Conservation (phyloP, 2,113 vertebrate genomes). For the Pseudolaguvia tuberculata region DNA sequence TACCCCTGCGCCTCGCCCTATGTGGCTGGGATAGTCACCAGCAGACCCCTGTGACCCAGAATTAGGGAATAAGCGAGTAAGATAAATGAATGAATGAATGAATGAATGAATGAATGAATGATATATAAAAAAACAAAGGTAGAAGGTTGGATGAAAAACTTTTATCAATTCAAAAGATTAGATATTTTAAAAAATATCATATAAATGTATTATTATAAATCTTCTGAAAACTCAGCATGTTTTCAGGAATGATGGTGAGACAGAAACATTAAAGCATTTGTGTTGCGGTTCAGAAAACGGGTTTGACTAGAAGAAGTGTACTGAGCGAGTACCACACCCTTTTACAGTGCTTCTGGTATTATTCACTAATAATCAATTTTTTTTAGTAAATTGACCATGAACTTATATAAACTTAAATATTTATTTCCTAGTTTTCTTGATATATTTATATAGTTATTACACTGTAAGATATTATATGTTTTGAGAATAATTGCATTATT, state of each 20-base stretch:
- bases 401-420: neutral
- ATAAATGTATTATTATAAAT: neutral
- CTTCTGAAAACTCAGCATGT: neutral
- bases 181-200: no score
- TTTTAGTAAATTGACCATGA: no score
- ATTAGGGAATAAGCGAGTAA: no score
- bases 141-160: no score
- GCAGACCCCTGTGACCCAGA: no score
- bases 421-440: neutral
- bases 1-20: no score
- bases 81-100: no score
- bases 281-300: conserved; percentile 51
- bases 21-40: no score
- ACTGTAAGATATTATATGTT: neutral
- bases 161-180: no score
- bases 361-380: neutral
- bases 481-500: neutral
- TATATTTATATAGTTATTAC: neutral
- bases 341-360: neutral
- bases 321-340: conserved; percentile 48
- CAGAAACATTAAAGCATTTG: conserved; percentile 48
- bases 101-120: no score
- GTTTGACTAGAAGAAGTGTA: conserved; percentile 52
- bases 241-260: neutral
- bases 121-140: no score